Evolutionary conservation across 2,113 vertebrate species (phyloP).

Genomic region (Pseudonaja textilis): DNA sequence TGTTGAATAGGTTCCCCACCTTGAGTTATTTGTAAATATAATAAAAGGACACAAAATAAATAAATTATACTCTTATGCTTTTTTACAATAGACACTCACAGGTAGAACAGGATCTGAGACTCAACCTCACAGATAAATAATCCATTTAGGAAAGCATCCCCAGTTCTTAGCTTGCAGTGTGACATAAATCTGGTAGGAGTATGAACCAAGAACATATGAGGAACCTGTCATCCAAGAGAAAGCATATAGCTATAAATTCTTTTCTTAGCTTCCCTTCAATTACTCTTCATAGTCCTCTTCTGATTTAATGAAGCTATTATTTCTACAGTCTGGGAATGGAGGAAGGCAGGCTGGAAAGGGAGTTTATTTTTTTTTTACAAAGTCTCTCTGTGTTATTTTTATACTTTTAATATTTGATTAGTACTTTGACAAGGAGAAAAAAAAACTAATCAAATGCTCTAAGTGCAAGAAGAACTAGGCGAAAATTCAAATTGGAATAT

Average conservation of each 20-base stretch:
- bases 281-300: slow-evolving; percentile 32
- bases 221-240: slow-evolving; percentile 14
- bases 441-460: slow-evolving; percentile 32
- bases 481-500: slow-evolving; percentile 29
- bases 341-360: slow-evolving; percentile 7
- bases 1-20: not conserved
- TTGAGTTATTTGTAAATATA: not conserved
- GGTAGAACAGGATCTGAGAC: not conserved
- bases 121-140: not conserved
- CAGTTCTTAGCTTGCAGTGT: not conserved
- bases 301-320: slow-evolving; percentile 43
- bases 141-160: not conserved
- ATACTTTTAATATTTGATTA: slow-evolving; percentile 43
- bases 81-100: not conserved
- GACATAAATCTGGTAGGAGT: slow-evolving; percentile 12
- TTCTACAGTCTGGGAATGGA: slow-evolving; percentile 31
- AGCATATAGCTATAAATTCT: slow-evolving; percentile 29
- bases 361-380: not conserved
- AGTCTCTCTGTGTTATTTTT: slow-evolving; percentile 44
- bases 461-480: slow-evolving; percentile 22
- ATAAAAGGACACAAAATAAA: not conserved
- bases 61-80: not conserved
- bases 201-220: slow-evolving; percentile 29
- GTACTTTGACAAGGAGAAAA: slow-evolving; percentile 21
- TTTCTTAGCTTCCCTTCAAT: slow-evolving; percentile 47